Evolutionary conservation across 2,797 vertebrate genomes (phyloP), one percentile per base, ranked within the genome.

Genomic region (Acipenser transmontanus): DNA sequence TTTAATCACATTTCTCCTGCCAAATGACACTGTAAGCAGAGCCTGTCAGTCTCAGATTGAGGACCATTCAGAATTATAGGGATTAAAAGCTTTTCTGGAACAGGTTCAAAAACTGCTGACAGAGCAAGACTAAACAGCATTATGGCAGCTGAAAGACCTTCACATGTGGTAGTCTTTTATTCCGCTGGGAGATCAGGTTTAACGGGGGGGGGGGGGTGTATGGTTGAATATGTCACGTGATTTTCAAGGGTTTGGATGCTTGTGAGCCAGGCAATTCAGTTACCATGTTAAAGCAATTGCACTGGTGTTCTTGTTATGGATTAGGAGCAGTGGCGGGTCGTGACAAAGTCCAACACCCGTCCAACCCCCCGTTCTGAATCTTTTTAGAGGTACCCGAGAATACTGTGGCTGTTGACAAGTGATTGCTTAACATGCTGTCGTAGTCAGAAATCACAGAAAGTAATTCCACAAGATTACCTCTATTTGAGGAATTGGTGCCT

Each of bases 21-120:
- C 12, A 11, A 57, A n/a, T 57, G 54, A n/a, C 54, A n/a, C 54
- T 57, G 54, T n/a, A 57, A 14, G 6, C 11, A 57, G 11, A 57
- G 54, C 9, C 54, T n/a, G 54, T n/a, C 9, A 13, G 14, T n/a
- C 54, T 57, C 11, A 57, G 78, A 74, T 84, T 75, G 80, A 76
- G 76, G 81, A 82, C 82, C 77, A 73, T 77, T 80, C 69, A 63
- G 75, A 85, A 87, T 89, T 88, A 89, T 88, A 80, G 50, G 78
- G 74, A 91, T 89, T 94, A 92, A 95, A 93, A 94, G 93, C 92
- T 94, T 93, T 93, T 91, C 91, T 95, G 92, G 92, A 94, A 86
- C 65, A 69, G 69, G 80, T 89, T 93, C 92, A 94, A 93, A 82
- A 90, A 81, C 73, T 87, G 89, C 88, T 91, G 92, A 93, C 83